Conservation (phyloP, 2,888 invertebrate species). For the Eilema sororculum region DNA sequence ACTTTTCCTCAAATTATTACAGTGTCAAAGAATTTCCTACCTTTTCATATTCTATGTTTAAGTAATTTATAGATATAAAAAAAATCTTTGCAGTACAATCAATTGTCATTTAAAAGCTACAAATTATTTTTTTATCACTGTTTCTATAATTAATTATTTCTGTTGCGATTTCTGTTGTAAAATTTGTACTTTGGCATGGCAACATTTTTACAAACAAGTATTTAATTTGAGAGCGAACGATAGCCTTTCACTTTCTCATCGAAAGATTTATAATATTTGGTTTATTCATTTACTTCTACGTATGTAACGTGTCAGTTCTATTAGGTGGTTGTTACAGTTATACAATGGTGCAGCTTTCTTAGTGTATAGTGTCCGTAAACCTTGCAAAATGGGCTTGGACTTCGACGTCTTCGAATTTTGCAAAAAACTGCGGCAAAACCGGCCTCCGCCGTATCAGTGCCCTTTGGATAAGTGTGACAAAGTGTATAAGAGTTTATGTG, state of each 20-base stretch:
- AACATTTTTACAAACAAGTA: constrained; percentile 37
- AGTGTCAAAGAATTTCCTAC: too few relatives aligned
- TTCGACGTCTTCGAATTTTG: constrained; percentile 95
- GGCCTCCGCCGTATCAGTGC: constrained; percentile 94
- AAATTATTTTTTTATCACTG: background rate
- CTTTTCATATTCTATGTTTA: too few relatives aligned
- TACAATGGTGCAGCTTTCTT: constrained; percentile 29
- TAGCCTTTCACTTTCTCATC: constrained; percentile 53
- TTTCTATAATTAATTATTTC: background rate
- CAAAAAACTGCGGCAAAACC: constrained; percentile 92
- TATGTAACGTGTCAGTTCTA: constrained; percentile 18
- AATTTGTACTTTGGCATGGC: background rate
- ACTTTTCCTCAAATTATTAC: constrained; percentile 1
- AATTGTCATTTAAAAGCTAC: background rate
- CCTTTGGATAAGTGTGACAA: constrained; percentile 94
- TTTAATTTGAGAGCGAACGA: constrained; percentile 28
- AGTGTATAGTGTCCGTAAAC: constrained; percentile 30
- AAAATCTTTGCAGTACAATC: too few relatives aligned
- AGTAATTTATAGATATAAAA: too few relatives aligned
- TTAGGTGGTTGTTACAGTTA: constrained; percentile 5
- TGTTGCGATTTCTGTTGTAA: background rate
- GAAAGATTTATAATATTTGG: constrained; percentile 27
- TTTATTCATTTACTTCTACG: constrained; percentile 18
- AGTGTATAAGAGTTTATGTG: constrained; percentile 94
- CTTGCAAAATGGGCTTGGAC: constrained; percentile 90